Evolutionary conservation across 30 jellyfish, hydroid and myxozoan species (phyloP), one percentile per base, ranked within the genome.

Genomic region (Calvadosia cruxmelitensis): DNA sequence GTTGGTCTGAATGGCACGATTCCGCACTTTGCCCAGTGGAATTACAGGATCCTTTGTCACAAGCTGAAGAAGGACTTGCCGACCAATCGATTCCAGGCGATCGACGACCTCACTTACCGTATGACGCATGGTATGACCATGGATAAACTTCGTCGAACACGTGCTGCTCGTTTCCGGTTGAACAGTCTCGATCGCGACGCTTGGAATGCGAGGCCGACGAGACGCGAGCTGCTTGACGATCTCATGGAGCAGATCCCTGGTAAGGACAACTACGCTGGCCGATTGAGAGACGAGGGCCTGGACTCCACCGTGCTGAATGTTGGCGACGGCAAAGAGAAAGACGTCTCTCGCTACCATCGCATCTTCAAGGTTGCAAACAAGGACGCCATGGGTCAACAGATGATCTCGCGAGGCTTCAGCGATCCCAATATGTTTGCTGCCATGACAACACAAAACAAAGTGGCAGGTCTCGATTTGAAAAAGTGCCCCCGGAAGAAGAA

Each of bases 21-120:
- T 20, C 93, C 95, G 0, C 69, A 69, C 13, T 85, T 77, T 61
- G 93, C 95, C 27, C 95, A 85, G 49, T 85, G 95, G 95, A 85
- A 85, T 71, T 85, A 85, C 75, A 78, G 95, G 62, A 85, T 85
- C 16, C 33, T 79, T 68, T 85, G 95, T 52, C 95, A 85, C 42
- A 92, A 92, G 53, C 32, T 85, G 25, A 28, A 34, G 27, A 70
- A 69, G 31, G 84, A 85, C 50, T 66, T 85, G 25, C 84, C 93
- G 16, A 31, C 67, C 51, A 65, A 71, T 2, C 80, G 80, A 50
- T 66, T 83, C 15, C 52, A 50, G 49, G 52, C 77, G 27, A 81
- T 65, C 15, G 93, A 78, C 0, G 84, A 78, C 77, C 34, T 78
- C 73, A 62, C 67, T 25, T 28, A 78, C 20, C 49, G 93, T 30